A percentile compares a stretch with the other conserved stretches of the same genome.
These are phyloP conservation scores for Globodera rostochiensis DNA, from an alignment of 1,140 invertebrate species.

Conservation along the genomic window DNA sequence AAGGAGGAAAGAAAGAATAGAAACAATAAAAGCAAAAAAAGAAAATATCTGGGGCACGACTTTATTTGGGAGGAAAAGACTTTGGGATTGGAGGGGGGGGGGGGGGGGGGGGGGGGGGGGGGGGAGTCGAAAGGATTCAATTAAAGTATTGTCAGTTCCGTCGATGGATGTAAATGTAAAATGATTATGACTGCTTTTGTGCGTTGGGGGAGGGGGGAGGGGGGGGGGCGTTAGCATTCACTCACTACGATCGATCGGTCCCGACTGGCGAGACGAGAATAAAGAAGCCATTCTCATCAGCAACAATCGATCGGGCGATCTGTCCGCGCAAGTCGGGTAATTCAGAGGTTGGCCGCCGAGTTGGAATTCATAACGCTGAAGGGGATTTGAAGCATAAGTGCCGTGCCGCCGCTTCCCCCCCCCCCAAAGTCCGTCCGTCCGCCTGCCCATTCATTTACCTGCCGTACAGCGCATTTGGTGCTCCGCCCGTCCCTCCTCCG, in stretches of 20 bases:
- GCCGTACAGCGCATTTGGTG: slow-evolving; percentile 10
- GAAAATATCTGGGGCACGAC: not conserved
- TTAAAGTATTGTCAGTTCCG: no score
- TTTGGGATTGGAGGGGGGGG: slow-evolving; percentile 1
- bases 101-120: not conserved
- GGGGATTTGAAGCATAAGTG: not conserved
- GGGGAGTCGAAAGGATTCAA: no score
- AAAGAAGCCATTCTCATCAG: no score
- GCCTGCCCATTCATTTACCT: not conserved
- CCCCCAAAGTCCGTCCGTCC: not conserved
- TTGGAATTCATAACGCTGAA: slow-evolving; percentile 40
- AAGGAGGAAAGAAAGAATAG: slow-evolving; percentile 5
- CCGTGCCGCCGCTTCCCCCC: no score
- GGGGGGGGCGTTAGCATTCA: no score
- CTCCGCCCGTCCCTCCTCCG: slow-evolving; percentile 1
- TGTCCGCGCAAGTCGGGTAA: no score
- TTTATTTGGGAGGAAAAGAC: not conserved
- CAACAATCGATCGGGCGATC: no score
- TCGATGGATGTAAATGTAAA: no score
- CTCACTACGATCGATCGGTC: no score
- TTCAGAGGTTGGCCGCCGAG: slow-evolving; percentile 42
- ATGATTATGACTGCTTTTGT: slow-evolving; percentile 20
- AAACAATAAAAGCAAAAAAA: not conserved
- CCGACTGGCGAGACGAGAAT: no score
- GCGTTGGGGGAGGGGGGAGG: not conserved